Evolutionary conservation across 2,888 invertebrate species (phyloP).

Genomic region (Heliconius cydno): DNA sequence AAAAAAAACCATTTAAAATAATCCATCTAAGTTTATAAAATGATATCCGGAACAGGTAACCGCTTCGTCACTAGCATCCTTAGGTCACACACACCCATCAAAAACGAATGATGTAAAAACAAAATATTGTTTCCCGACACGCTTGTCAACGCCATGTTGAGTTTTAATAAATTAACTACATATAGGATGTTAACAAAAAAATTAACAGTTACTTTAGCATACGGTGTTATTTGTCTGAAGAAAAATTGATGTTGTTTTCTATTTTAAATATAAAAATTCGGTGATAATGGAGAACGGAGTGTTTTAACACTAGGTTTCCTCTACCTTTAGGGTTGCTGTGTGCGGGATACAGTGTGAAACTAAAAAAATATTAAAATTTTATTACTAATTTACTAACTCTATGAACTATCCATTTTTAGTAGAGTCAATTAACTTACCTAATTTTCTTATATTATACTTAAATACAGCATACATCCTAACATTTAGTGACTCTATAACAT

Average conservation of each 20-base stretch:
- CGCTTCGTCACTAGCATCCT: conserved; percentile 68
- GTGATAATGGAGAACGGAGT: too few relatives aligned
- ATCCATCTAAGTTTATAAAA: background rate
- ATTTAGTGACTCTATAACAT: background rate
- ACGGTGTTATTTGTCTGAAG: conserved; percentile 41
- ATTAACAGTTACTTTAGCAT: conserved; percentile 38
- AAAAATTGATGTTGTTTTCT: conserved; percentile 26
- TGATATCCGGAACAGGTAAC: conserved; percentile 51
- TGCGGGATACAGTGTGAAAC: too few relatives aligned
- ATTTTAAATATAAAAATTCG: conserved; percentile 6
- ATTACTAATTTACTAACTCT: too few relatives aligned
- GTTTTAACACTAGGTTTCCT: too few relatives aligned
- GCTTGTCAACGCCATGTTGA: conserved; percentile 70
- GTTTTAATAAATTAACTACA: conserved; percentile 65
- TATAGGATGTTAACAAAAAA: conserved; percentile 40
- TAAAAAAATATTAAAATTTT: too few relatives aligned
- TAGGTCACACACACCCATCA: conserved; percentile 40
- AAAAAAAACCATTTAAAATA: background rate
- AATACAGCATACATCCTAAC: too few relatives aligned
- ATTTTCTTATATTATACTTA: too few relatives aligned
- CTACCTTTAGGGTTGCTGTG: too few relatives aligned
- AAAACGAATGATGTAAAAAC: conserved; percentile 71
- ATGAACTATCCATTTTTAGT: too few relatives aligned
- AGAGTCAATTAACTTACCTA: too few relatives aligned
- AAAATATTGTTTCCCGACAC: conserved; percentile 70